Base-by-base conservation (phyloP, 1,140 invertebrate genomes). In the Homarus americanus region DNA sequence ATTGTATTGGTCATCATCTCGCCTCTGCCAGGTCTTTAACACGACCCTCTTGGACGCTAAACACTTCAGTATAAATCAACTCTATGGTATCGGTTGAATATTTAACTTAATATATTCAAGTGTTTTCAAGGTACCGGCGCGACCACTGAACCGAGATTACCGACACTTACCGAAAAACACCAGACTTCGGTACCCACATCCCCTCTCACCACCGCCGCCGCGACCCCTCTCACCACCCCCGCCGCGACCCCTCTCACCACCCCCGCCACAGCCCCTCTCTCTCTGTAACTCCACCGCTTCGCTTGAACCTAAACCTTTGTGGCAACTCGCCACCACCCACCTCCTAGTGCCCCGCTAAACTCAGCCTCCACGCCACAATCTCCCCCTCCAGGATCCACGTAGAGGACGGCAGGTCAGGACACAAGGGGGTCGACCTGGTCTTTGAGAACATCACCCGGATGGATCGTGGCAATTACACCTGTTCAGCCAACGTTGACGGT, bases 401-500 rank as follows among this genome's bases (percentile, higher is more conserved):
- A 4, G 93, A 93, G 83, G 93, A 93, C 34, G 92, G 91, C 0
- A 53, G 93, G 72, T 87, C 92, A n/a, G 86, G 84, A 3, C 84
- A 91, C 49, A 92, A 91, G 17, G 93, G 93, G 1, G 49, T 94
- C 36, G 92, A 93, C 58, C 89, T 94, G 1, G 88, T 94, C 10
- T 93, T 94, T 36, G 93, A 94, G 79, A 93, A 93, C 20, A 93
- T 94, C 41, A 88, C 86, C 28, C 90, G 87, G 72, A 92, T 92
- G 76, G 94, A 94, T 79, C 87, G 89, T 66, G 94, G 94, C 24
- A 87, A 86, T 1, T 94, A 94, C 87, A 93, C 92, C 1, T 94
- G 94, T 89, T 93, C 93, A 24, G 93, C 93, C 4, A 93, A 91
- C 44, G 93, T 94, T 12, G 93, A 94, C 72, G 93, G 93, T 20